Percentiles rank a stretch among this genome's conserved stretches.
Conservation (phyloP, 1,140 invertebrate genomes). For the Vollenhovia emeryi region DNA sequence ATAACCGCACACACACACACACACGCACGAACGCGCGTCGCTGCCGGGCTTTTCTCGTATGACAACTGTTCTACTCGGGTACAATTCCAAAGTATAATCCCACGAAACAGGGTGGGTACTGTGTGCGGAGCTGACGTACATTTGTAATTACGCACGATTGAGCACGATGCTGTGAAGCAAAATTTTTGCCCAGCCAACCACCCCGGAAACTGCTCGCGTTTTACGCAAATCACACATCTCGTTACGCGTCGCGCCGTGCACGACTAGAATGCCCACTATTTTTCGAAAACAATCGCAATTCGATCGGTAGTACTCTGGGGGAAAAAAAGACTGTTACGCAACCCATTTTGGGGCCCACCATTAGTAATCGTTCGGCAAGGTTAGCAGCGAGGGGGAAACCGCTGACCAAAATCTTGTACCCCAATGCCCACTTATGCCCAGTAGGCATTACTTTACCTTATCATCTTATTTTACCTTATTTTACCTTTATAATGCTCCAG, state of each 20-base stretch:
- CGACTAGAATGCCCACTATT: neutral
- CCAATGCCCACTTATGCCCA: too few relatives aligned
- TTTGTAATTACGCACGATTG: neutral
- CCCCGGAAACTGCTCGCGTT: neutral
- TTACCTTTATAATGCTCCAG: too few relatives aligned
- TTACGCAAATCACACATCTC: neutral
- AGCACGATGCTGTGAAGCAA: neutral
- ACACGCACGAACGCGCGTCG: too few relatives aligned
- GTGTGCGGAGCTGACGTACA: neutral
- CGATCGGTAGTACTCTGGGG: neutral
- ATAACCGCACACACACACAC: too few relatives aligned
- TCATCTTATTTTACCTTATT: too few relatives aligned
- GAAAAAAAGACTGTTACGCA: too few relatives aligned
- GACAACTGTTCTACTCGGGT: neutral
- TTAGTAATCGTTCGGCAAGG: too few relatives aligned
- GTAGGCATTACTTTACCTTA: too few relatives aligned
- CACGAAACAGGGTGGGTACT: neutral
- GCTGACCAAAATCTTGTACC: too few relatives aligned
- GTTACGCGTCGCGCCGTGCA: neutral
- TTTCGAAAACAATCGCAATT: neutral
- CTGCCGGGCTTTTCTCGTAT: neutral
- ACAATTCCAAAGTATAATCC: neutral
- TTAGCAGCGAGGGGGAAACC: too few relatives aligned
- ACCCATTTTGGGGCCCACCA: too few relatives aligned
- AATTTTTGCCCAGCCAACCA: neutral